Conservation (phyloP, 1,140 invertebrate genomes). For the Macrocentrus cingulum region DNA sequence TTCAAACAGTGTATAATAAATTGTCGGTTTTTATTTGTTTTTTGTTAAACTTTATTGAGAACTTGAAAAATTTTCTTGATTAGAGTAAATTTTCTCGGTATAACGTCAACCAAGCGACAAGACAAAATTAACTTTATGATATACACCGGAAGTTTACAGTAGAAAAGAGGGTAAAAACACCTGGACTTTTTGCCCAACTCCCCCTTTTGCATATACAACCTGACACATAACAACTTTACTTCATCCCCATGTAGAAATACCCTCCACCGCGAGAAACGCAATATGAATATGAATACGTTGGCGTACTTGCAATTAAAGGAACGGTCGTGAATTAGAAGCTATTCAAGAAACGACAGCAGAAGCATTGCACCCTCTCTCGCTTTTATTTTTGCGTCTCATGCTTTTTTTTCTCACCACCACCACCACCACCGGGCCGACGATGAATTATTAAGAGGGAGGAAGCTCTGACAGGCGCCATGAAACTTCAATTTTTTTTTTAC, state of each 20-base stretch:
- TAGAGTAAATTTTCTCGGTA: too few species aligned
- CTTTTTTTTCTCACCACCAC: neutral
- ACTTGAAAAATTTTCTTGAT: too few species aligned
- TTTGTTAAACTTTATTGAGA: too few species aligned
- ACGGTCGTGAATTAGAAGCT: conserved; percentile 32
- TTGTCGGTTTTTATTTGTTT: too few species aligned
- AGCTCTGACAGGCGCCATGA: conserved; percentile 3
- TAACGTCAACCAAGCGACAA: neutral
- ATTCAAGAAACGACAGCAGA: conserved; percentile 25
- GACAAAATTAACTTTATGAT: neutral
- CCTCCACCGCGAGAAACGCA: neutral
- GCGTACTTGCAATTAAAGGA: conserved; percentile 25
- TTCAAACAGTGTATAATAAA: too few species aligned
- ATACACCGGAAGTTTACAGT: too few species aligned
- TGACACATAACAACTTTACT: neutral
- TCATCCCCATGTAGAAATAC: conserved; percentile 7
- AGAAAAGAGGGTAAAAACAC: neutral
- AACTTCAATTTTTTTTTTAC: conserved; percentile 7
- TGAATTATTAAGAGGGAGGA: conserved; percentile 11
- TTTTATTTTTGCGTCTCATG: neutral
- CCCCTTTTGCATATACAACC: neutral
- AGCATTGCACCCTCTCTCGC: neutral
- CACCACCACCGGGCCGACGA: neutral
- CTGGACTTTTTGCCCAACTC: neutral
- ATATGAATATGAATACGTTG: conserved; percentile 24